These are phyloP conservation scores for Brachionus koreanus DNA, from an alignment of 1,140 invertebrate species.

Conservation along the genomic window DNA sequence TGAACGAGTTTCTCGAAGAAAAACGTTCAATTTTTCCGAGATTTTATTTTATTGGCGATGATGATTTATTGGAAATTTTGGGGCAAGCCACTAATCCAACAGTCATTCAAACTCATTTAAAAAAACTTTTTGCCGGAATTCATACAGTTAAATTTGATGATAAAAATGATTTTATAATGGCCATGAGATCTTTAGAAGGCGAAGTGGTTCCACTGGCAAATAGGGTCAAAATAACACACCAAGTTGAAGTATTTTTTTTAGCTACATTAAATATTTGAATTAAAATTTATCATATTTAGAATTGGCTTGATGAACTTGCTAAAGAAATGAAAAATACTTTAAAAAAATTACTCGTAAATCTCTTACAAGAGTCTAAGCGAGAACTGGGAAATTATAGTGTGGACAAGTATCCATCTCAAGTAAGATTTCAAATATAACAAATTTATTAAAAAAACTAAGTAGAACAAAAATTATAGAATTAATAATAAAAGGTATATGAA, in stretches of 20 bases:
- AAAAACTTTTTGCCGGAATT: constrained; percentile 90
- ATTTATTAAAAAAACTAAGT: no score
- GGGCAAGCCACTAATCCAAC: constrained; percentile 77
- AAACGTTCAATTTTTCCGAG: constrained; percentile 87
- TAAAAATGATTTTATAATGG: constrained; percentile 65
- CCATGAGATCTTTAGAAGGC: constrained; percentile 75
- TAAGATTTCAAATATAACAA: not conserved
- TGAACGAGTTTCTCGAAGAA: constrained; percentile 90
- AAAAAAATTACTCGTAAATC: constrained; percentile 65
- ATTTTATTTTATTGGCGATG: constrained; percentile 92
- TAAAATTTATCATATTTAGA: constrained; percentile 55
- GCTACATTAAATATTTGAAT: not conserved
- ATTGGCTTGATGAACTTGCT: constrained; percentile 76
- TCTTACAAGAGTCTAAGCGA: constrained; percentile 62
- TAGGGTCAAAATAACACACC: constrained; percentile 70
- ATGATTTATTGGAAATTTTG: constrained; percentile 86
- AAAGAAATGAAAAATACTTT: constrained; percentile 77
- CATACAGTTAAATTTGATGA: constrained; percentile 69
- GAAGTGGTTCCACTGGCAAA: constrained; percentile 74
- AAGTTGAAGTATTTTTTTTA: constrained; percentile 69
- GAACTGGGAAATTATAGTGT: constrained; percentile 50
- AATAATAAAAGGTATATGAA: no score
- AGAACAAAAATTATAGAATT: no score
- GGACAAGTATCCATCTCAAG: constrained; percentile 71
- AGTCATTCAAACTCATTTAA: constrained; percentile 84